phyloP scores from a whole-genome alignment of 2,113 vertebrate genomes.

The Picathartes gymnocephalus region DNA sequence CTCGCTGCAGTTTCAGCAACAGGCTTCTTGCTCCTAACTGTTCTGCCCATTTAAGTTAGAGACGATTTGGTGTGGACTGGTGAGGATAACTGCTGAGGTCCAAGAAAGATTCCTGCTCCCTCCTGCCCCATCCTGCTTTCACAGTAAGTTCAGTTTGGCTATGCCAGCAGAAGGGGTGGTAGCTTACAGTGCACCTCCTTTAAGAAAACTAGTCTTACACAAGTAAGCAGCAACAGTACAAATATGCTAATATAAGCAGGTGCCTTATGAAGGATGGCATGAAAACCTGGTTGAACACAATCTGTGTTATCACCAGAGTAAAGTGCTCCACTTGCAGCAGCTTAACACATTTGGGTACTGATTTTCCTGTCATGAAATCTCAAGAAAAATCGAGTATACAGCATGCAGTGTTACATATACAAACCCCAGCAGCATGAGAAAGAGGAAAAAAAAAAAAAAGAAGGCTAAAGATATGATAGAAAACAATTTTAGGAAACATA shows the following conservation, averaged over 20 bases:
- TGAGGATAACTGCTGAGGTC: neutral
- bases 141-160: neutral
- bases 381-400: neutral
- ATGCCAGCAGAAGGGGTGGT: neutral
- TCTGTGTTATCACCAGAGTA: neutral
- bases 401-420: neutral
- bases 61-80: neutral
- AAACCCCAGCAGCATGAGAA: constrained; percentile 21
- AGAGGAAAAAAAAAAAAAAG: neutral
- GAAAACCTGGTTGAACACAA: neutral
- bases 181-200: neutral
- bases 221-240: neutral
- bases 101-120: neutral
- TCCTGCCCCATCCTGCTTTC: neutral
- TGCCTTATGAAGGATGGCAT: neutral
- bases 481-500: constrained; percentile 31
- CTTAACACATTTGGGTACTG: neutral
- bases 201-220: neutral
- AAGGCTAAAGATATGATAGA: neutral
- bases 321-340: neutral
- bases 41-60: neutral
- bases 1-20: neutral
- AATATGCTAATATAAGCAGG: neutral
- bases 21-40: neutral
- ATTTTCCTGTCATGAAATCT: neutral